Base-by-base conservation (phyloP, 2,797 vertebrate species). In the Oceanodroma leucorhoa region DNA sequence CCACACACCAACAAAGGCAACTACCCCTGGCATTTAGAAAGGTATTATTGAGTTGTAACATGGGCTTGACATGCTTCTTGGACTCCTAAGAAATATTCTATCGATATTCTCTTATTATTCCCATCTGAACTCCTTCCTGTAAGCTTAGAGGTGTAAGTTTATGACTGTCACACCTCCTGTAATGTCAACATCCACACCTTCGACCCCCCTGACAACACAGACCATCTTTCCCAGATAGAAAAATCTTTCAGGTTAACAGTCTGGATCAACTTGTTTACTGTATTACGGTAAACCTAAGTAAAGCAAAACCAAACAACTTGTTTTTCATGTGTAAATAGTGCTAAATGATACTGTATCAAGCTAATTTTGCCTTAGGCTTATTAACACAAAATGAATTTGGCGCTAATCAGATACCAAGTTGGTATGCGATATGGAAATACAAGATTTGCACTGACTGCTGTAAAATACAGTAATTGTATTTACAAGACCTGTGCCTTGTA, bases 381-480 rank as follows among this genome's bases (percentile, higher is more conserved):
- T 95, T 96, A 97, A 90, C 90, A 89, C 93, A 94, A 96, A 96
- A 95, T 94, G 67, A 95, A 96, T 96, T 95, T 90, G 77, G 55
- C 26, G n/a, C 80, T 96, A 95, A 97, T 95, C 96, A 93, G 93
- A 79, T 73, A 93, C 73, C 79, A 94, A 65, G 55, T 89, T 87
- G 86, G 82, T 83, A 93, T 43, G 83, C 76, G 84, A 85, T 81
- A 85, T 50, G 66, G 69, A 96, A 96, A 96, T 57, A 32, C 27
- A 46, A 41, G 79, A 94, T 91, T 77, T 79, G 34, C 77, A 91
- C 30, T 11, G 77, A 73, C 87, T 94, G 85, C 80, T 73, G 54
- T 78, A 85, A 87, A 97, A 92, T 9, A 70, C 29, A 78, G n/a
- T 66, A 53, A 88, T 40, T 40, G 58, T 89, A 67, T 95, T 94